Percentiles rank a stretch among this genome's conserved stretches.
Conservation (phyloP, 2,113 vertebrate genomes). For the Chauna torquata region DNA sequence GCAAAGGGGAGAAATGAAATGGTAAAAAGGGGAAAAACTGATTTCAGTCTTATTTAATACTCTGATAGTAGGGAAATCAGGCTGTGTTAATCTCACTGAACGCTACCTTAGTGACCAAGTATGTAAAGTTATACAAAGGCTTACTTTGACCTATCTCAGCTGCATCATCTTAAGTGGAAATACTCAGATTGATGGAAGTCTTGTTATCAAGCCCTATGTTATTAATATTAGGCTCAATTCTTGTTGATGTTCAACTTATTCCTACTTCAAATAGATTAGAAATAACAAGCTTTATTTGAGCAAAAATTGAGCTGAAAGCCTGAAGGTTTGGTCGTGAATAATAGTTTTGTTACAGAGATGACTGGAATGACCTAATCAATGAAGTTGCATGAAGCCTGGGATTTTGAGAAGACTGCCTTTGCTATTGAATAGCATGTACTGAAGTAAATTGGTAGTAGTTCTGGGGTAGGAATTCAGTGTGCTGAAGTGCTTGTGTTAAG, state of each 20-base stretch:
- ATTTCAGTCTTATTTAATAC: neutral
- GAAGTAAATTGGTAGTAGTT: neutral
- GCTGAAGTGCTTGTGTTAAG: neutral
- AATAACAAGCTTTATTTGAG: neutral
- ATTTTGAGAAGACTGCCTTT: neutral
- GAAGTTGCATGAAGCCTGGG: neutral
- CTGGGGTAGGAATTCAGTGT: neutral
- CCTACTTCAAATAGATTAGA: neutral
- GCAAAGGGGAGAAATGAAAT: neutral
- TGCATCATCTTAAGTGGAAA: neutral
- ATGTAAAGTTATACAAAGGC: neutral
- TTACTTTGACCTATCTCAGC: neutral
- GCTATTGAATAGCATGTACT: neutral
- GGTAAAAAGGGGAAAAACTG: neutral
- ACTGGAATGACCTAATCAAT: neutral
- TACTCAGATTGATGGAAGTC: neutral
- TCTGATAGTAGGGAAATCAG: neutral
- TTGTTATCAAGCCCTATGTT: neutral
- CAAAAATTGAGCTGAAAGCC: neutral
- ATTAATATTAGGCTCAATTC: neutral
- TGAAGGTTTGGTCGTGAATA: neutral
- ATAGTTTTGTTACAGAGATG: neutral
- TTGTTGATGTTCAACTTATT: conserved; percentile 5
- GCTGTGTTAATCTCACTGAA: neutral
- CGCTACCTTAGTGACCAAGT: neutral